phyloP scores from a whole-genome alignment of 1,140 invertebrate genomes.

The Octopus bimaculoides region DNA sequence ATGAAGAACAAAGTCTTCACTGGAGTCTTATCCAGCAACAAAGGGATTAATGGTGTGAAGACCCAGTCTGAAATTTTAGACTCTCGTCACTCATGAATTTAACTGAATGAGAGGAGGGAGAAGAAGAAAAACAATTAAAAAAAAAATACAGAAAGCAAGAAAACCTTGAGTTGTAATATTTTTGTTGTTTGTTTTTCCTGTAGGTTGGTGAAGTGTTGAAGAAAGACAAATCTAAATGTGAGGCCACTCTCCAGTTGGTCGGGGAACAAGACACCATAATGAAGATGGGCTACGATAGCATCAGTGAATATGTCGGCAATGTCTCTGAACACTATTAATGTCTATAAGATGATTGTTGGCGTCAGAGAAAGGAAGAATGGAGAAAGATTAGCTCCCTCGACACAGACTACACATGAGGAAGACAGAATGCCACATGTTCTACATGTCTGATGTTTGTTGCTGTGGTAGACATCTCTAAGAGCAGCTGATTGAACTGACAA shows the following conservation, averaged over 20 bases:
- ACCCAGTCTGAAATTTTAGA: no score
- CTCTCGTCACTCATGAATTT: no score
- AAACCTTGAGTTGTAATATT: conserved; percentile 5
- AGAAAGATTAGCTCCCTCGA: no score
- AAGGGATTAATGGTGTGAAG: no score
- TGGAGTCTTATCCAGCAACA: background rate
- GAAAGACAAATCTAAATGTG: conserved; percentile 46
- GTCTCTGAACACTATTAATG: no score
- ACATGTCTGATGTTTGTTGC: no score
- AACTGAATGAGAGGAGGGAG: background rate
- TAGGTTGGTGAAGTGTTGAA: conserved; percentile 52
- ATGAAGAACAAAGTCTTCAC: background rate
- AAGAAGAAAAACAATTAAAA: background rate
- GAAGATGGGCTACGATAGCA: conserved; percentile 54
- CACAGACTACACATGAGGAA: no score
- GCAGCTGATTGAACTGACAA: no score
- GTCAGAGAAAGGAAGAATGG: no score
- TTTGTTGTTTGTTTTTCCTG: conserved; percentile 15
- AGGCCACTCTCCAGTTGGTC: conserved; percentile 51
- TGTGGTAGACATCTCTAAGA: no score
- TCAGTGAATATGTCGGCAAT: conserved; percentile 25
- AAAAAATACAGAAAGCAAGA: background rate
- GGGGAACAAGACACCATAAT: conserved; percentile 46
- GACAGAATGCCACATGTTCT: no score
- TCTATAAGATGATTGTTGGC: no score